Conservation (phyloP, 2,113 vertebrate genomes). For the Lethenteron camtschaticum region DNA sequence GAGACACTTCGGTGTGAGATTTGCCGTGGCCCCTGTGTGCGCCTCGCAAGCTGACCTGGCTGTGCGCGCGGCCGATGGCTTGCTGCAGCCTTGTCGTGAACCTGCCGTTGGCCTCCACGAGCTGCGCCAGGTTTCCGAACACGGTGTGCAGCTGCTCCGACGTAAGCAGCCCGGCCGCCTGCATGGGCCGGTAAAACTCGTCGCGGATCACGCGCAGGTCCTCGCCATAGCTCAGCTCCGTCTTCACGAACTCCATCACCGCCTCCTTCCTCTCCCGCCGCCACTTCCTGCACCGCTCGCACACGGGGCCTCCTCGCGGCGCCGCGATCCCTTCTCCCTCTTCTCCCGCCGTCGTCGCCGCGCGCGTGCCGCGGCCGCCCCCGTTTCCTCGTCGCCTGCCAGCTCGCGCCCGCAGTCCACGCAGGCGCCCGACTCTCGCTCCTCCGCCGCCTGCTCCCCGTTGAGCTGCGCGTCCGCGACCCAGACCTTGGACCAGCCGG, state of each 20-base stretch:
- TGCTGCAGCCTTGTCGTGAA: conserved; percentile 59
- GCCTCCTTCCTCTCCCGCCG: conserved; percentile 58
- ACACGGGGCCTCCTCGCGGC: conserved; percentile 19
- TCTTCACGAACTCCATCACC: conserved; percentile 64
- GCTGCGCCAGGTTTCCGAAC: conserved; percentile 59
- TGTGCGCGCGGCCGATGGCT: conserved; percentile 49
- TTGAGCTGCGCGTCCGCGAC: too few relatives aligned
- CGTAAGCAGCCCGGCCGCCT: conserved; percentile 42
- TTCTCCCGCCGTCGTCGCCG: conserved; percentile 12
- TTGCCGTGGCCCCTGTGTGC: too few relatives aligned
- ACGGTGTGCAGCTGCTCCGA: conserved; percentile 46
- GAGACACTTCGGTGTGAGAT: too few relatives aligned
- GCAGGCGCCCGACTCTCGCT: conserved; percentile 24
- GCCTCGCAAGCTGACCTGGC: conserved; percentile 28
- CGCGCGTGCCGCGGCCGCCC: conserved; percentile 15
- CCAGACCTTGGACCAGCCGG: conserved; percentile 2
- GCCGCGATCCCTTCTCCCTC: too few relatives aligned
- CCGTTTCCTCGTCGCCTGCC: conserved; percentile 21
- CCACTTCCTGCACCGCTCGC: conserved; percentile 43
- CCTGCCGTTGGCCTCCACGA: conserved; percentile 51
- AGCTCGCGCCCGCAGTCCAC: conserved; percentile 42
- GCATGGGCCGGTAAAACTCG: conserved; percentile 63
- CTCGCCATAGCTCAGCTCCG: conserved; percentile 53
- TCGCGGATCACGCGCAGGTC: conserved; percentile 57
- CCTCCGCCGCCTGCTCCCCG: neutral